phyloP scores from a whole-genome alignment of 2,113 vertebrate species.

The Peromyscus californicus region DNA sequence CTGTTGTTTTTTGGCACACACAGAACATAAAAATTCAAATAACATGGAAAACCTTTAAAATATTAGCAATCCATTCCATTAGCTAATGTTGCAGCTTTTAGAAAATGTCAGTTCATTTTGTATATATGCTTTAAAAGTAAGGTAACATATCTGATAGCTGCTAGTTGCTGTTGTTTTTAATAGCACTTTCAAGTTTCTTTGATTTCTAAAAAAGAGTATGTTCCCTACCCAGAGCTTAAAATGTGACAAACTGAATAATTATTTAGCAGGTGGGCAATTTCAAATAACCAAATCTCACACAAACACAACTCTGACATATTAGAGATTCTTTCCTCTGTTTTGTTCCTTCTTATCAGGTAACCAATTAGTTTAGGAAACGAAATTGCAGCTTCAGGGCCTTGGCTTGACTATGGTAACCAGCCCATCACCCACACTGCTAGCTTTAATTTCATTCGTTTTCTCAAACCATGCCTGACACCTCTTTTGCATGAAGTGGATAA shows the following conservation, averaged over 20 bases:
- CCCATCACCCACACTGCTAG: constrained; percentile 73
- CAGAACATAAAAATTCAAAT: background rate
- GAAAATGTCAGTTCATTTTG: background rate
- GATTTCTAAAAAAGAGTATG: constrained; percentile 77
- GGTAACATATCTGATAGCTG: constrained; percentile 5
- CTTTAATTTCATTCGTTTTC: constrained; percentile 82
- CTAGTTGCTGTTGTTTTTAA: constrained; percentile 84
- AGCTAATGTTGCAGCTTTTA: background rate
- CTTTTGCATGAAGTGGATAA: constrained; percentile 70
- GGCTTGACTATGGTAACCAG: constrained; percentile 75
- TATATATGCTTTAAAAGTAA: constrained; percentile 25
- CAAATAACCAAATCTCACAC: constrained; percentile 88
- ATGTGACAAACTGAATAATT: constrained; percentile 90
- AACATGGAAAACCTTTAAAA: background rate
- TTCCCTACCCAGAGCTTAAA: constrained; percentile 87
- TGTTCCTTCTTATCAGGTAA: constrained; percentile 78
- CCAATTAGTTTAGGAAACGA: constrained; percentile 84
- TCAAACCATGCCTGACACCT: constrained; percentile 82
- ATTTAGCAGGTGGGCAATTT: constrained; percentile 89
- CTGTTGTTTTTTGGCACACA: background rate
- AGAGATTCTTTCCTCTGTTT: constrained; percentile 77
- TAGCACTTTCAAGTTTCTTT: constrained; percentile 82
- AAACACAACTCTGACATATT: constrained; percentile 87
- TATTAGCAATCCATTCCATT: background rate
- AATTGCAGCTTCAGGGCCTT: constrained; percentile 18